phyloP scores from a whole-genome alignment of 2,888 invertebrate genomes.

The Troilus luridus region DNA sequence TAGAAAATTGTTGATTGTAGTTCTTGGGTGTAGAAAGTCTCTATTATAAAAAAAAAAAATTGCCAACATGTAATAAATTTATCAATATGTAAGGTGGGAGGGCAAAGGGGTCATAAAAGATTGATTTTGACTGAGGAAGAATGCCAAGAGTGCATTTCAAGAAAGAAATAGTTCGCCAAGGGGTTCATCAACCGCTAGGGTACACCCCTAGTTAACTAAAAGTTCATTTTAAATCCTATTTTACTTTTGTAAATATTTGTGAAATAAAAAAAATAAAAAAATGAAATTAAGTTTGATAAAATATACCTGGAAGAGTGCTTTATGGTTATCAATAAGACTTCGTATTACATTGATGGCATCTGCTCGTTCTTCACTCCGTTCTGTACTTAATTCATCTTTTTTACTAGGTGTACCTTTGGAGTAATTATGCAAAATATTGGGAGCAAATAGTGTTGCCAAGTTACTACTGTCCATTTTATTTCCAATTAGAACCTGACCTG shows the following conservation, averaged over 20 bases:
- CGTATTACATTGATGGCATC: conserved; percentile 93
- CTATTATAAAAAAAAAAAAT: too few relatives aligned
- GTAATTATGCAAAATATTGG: conserved; percentile 88
- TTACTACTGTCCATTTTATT: conserved; percentile 96
- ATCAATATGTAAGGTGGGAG: too few relatives aligned
- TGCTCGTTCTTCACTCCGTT: conserved; percentile 83
- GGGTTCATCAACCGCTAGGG: too few relatives aligned
- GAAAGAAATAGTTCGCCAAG: too few relatives aligned
- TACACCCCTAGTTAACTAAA: too few relatives aligned
- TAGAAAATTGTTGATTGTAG: too few relatives aligned
- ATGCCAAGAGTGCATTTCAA: too few relatives aligned
- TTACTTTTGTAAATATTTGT: not conserved
- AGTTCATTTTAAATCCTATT: not conserved
- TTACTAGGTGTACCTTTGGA: conserved; percentile 67
- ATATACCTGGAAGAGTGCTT: conserved; percentile 78
- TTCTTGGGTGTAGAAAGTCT: too few relatives aligned
- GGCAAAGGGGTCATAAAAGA: too few relatives aligned
- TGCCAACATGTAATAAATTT: too few relatives aligned
- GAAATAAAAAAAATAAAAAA: not conserved
- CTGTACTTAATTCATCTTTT: conserved; percentile 73
- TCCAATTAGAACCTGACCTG: conserved; percentile 77
- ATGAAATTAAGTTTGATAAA: not conserved
- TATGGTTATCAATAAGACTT: conserved; percentile 80
- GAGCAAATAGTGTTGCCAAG: conserved; percentile 92
- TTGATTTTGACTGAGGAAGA: too few relatives aligned